Conservation (phyloP, 1,140 invertebrate species). For the Panulirus ornatus region DNA sequence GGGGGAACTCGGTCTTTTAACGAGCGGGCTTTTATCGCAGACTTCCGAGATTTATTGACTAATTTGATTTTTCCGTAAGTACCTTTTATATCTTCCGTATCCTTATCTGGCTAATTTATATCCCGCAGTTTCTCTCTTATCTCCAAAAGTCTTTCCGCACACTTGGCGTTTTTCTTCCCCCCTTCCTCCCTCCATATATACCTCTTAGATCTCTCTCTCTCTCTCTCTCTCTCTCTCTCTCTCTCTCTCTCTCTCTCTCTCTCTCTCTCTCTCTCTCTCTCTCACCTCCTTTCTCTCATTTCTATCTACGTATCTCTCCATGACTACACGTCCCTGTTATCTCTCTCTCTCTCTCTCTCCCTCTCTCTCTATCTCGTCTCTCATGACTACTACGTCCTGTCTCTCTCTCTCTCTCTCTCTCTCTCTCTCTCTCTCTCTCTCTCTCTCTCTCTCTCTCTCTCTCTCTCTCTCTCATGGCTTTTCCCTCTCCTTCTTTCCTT, state of each 20-base stretch:
- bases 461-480: background rate
- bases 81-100: no score
- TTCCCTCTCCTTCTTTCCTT: background rate
- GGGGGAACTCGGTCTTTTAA: no score
- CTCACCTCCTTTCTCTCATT: background rate
- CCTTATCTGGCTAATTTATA: no score
- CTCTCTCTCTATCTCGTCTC: background rate
- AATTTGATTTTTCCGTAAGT: no score
- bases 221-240: background rate
- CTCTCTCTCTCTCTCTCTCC: background rate
- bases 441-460: background rate
- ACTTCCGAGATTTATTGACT: background rate
- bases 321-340: background rate
- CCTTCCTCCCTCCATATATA: no score
- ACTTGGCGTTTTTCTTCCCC: no score
- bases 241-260: background rate
- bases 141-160: no score
- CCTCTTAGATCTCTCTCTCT: no score
- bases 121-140: no score
- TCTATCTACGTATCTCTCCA: background rate
- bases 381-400: no score
- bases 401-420: background rate
- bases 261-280: background rate
- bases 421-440: background rate
- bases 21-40: no score